Conservation (phyloP, 2,113 vertebrate genomes). For the Spilogale gracilis region DNA sequence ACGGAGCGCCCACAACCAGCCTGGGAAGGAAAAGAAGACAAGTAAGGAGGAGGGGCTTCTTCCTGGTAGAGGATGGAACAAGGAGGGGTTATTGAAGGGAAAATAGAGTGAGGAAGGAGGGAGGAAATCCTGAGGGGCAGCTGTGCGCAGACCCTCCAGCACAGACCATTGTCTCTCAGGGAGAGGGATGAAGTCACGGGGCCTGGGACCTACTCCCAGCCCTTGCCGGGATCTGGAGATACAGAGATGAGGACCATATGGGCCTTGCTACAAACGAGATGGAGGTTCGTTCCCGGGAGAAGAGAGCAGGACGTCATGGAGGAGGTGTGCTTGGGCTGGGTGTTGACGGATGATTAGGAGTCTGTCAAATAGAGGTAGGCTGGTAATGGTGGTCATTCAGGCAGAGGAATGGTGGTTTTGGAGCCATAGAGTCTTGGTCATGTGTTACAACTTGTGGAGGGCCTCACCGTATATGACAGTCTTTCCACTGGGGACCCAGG, state of each 20-base stretch:
- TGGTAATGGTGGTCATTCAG: not conserved
- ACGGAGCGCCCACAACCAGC: conserved; percentile 96
- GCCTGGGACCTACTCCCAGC: not conserved
- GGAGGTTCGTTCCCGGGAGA: not conserved
- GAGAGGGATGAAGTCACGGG: not conserved
- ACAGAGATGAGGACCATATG: not conserved
- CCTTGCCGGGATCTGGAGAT: not conserved
- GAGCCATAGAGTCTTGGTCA: not conserved
- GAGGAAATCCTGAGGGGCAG: not conserved
- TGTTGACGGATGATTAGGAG: not conserved
- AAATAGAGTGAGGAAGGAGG: accelerated
- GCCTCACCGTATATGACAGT: not conserved
- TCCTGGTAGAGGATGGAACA: not conserved
- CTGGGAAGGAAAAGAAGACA: conserved; percentile 83
- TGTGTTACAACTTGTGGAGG: not conserved
- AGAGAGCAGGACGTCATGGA: not conserved
- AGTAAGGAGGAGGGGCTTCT: not conserved
- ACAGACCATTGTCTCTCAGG: not conserved
- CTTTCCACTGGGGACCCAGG: not conserved
- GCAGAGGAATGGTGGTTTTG: not conserved
- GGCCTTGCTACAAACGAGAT: not conserved
- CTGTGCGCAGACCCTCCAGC: not conserved
- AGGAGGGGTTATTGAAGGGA: not conserved
- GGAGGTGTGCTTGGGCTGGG: not conserved
- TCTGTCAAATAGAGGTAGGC: not conserved